phyloP scores from a whole-genome alignment of 2,888 invertebrate genomes.

The Myopa testacea region DNA sequence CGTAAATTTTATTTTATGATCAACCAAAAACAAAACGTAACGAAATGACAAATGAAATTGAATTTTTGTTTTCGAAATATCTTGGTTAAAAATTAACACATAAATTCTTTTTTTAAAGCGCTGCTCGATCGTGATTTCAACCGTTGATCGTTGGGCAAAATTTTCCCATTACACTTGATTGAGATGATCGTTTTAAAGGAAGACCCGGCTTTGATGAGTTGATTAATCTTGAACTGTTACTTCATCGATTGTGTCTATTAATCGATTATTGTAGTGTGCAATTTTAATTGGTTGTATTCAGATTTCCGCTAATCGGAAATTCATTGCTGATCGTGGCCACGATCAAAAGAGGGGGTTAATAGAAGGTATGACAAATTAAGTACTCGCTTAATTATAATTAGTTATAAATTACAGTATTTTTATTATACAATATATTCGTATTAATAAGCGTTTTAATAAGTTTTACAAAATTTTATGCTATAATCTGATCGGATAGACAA shows the following conservation, averaged over 20 bases:
- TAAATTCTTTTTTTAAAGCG: neutral
- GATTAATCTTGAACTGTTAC: neutral
- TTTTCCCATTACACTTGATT: conserved; percentile 19
- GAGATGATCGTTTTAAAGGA: conserved; percentile 15
- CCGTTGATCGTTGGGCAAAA: neutral
- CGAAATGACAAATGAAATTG: conserved; percentile 62
- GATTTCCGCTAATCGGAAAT: neutral
- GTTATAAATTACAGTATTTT: no score
- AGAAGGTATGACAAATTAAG: no score
- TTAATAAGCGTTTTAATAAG: no score
- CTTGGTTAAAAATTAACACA: conserved; percentile 19
- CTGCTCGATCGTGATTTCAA: no score
- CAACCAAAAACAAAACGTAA: conserved; percentile 53
- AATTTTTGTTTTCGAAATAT: conserved; percentile 48
- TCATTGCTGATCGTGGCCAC: neutral
- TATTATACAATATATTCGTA: no score
- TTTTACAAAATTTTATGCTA: no score
- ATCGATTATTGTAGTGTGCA: neutral
- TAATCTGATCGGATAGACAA: no score
- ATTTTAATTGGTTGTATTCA: neutral
- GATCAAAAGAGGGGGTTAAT: no score
- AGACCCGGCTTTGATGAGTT: neutral
- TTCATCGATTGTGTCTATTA: no score
- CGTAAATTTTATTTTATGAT: conserved; percentile 43
- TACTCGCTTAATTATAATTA: no score